Conservation (phyloP, 2,113 vertebrate species). For the Aldabrachelys gigantea region DNA sequence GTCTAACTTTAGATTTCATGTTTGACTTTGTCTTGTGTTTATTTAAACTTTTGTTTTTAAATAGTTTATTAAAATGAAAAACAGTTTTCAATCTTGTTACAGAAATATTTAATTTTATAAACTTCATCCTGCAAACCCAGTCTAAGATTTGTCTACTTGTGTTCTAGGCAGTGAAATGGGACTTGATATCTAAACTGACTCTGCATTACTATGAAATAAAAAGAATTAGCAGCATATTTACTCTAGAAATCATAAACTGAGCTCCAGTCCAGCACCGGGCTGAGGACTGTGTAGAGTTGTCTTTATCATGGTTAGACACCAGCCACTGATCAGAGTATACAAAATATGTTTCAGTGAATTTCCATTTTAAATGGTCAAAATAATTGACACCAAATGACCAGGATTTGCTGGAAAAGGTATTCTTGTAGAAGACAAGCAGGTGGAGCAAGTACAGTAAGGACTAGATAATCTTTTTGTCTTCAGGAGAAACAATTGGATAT, state of each 20-base stretch:
- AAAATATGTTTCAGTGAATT: neutral
- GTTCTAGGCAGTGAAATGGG: neutral
- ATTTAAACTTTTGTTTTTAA: neutral
- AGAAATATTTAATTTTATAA: neutral
- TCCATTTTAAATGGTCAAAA: neutral
- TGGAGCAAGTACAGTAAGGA: neutral
- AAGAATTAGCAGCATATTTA: neutral
- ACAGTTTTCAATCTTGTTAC: neutral
- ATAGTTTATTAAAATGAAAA: neutral
- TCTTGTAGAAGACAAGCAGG: neutral
- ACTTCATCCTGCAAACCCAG: neutral
- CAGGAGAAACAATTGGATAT: neutral
- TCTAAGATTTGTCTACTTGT: neutral
- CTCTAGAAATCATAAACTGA: neutral
- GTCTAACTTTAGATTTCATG: neutral
- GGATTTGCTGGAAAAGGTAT: neutral
- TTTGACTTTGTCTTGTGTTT: neutral
- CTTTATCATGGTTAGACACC: neutral
- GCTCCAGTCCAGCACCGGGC: neutral
- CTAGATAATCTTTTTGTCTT: neutral
- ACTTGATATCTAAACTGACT: neutral
- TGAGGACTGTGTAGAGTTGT: neutral
- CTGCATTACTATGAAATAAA: neutral
- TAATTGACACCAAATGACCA: neutral
- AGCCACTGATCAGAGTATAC: neutral